Percentiles rank a stretch among this genome's conserved stretches.
These are phyloP conservation scores for Eilema depressum DNA, from an alignment of 2,888 invertebrate genomes.

Conservation along the genomic window DNA sequence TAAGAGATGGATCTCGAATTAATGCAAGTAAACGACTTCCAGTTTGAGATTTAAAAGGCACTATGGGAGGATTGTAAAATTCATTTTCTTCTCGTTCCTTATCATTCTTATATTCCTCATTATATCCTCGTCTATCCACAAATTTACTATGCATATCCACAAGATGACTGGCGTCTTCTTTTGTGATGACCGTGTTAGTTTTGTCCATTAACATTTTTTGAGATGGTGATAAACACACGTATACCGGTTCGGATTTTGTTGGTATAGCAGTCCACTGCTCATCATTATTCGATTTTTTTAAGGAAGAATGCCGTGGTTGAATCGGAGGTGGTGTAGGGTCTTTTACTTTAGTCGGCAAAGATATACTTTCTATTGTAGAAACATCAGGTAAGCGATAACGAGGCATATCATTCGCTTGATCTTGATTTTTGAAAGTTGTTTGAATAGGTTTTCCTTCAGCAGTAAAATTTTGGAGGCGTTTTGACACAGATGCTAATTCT, in stretches of 20 bases:
- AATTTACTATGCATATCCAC: constrained; percentile 91
- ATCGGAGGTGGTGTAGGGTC: constrained; percentile 74
- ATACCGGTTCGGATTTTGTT: constrained; percentile 86
- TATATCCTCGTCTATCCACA: constrained; percentile 87
- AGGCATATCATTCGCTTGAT: constrained; percentile 69
- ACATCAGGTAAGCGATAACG: constrained; percentile 79
- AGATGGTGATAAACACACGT: constrained; percentile 91
- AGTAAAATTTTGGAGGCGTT: constrained; percentile 80
- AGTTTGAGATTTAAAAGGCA: constrained; percentile 83
- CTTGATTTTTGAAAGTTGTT: constrained; percentile 31
- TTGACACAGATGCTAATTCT: constrained; percentile 89
- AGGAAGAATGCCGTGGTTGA: constrained; percentile 77
- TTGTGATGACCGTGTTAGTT: constrained; percentile 79
- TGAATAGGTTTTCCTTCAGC: constrained; percentile 49
- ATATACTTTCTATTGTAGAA: constrained; percentile 78
- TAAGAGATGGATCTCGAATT: constrained; percentile 85
- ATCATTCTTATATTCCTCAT: constrained; percentile 69
- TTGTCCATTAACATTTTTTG: constrained; percentile 88
- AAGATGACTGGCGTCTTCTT: constrained; percentile 87
- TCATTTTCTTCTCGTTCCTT: constrained; percentile 47
- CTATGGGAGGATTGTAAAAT: constrained; percentile 53
- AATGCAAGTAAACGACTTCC: constrained; percentile 88
- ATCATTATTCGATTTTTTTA: constrained; percentile 74
- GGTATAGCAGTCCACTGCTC: constrained; percentile 88
- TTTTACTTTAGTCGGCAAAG: constrained; percentile 61